A percentile compares a stretch with the other conserved stretches of the same genome.
Conservation (phyloP, 2,888 invertebrate genomes). For the Sepioteuthis lessoniana region DNA sequence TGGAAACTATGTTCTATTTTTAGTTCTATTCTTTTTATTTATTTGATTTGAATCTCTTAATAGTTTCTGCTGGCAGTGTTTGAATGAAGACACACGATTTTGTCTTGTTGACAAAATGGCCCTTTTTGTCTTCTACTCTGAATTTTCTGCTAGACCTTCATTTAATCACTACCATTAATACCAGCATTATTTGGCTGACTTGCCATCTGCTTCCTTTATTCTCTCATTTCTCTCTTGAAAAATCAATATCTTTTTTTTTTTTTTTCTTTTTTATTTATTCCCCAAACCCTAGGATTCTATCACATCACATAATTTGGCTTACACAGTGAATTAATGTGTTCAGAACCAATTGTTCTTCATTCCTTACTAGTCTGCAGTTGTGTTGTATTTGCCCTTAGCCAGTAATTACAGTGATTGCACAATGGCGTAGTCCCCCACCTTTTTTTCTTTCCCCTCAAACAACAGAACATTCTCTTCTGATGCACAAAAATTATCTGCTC, state of each 20-base stretch:
- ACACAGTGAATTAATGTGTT: not conserved
- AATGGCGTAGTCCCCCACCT: not conserved
- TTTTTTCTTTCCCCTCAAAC: not conserved
- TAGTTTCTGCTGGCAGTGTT: not conserved
- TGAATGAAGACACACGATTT: not conserved
- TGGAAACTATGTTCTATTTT: too few species aligned
- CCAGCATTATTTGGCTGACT: slow-evolving; percentile 12
- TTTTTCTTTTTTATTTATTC: not conserved
- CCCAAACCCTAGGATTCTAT: slow-evolving; percentile 5
- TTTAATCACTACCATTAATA: slow-evolving; percentile 10
- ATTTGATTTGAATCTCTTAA: too few species aligned
- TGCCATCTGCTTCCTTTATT: not conserved
- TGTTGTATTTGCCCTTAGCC: not conserved
- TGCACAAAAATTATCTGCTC: not conserved
- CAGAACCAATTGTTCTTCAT: not conserved
- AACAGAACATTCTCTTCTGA: not conserved
- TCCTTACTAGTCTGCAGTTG: not conserved
- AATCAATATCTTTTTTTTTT: not conserved
- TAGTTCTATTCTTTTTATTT: too few species aligned
- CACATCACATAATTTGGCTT: slow-evolving; percentile 33
- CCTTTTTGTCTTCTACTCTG: not conserved
- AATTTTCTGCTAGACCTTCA: not conserved
- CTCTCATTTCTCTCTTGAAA: not conserved
- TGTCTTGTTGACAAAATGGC: not conserved
- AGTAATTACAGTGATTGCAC: slow-evolving; percentile 20